These are phyloP conservation scores for Ophioderma brevispina DNA, from an alignment of 35 echinoderm and acorn worm species.

Conservation along the genomic window DNA sequence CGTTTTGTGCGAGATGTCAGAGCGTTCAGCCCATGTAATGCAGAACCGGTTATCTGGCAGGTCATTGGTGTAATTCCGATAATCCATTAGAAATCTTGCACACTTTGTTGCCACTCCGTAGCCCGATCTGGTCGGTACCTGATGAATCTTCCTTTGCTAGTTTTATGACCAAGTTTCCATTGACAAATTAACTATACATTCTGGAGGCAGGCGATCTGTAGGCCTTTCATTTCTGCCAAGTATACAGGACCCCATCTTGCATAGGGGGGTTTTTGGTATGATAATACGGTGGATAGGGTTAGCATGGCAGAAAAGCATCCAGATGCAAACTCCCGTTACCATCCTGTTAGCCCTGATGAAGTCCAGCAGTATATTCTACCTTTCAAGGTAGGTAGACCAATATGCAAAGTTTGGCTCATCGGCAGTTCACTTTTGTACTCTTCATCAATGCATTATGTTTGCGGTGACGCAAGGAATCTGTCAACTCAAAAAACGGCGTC, in stretches of 20 bases:
- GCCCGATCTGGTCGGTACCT: background rate
- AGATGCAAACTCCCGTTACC: background rate
- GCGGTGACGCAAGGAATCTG: background rate
- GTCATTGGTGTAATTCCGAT: conserved; percentile 5
- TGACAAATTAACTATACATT: background rate
- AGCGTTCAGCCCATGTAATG: conserved; percentile 1
- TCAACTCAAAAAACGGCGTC: background rate
- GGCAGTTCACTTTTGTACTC: background rate
- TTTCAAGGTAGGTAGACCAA: background rate
- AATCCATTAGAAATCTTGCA: background rate
- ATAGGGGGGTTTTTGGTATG: conserved; percentile 48
- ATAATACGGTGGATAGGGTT: conserved; percentile 30
- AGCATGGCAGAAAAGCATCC: conserved; percentile 38
- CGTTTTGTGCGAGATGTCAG: background rate
- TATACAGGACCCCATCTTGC: conserved; percentile 45
- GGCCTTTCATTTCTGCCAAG: conserved; percentile 31
- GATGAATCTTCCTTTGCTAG: background rate
- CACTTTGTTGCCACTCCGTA: background rate
- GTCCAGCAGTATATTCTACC: background rate
- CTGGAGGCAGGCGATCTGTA: background rate
- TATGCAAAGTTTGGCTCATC: background rate
- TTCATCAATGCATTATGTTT: background rate
- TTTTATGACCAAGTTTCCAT: background rate
- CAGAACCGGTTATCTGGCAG: background rate
- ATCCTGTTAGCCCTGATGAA: background rate